Percentiles rank a stretch among this genome's conserved stretches.
Conservation (phyloP, 2,888 invertebrate genomes). For the Bursaphelenchus okinawaensis region DNA sequence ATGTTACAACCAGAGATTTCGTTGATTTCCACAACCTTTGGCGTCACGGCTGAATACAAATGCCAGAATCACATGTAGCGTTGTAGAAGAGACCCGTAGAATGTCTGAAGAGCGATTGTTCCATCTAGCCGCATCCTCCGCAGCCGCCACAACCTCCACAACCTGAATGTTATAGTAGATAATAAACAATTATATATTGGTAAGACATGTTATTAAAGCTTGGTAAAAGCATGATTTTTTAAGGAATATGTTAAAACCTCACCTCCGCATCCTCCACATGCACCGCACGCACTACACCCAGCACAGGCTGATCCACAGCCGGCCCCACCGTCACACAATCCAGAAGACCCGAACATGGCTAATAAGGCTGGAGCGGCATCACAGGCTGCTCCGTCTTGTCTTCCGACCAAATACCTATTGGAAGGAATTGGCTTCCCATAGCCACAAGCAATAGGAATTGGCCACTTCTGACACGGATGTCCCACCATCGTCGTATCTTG, state of each 20-base stretch:
- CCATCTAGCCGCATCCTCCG: constrained; percentile 30
- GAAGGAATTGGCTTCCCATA: constrained; percentile 49
- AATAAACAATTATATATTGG: background rate
- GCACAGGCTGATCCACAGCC: constrained; percentile 19
- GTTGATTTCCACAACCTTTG: no score
- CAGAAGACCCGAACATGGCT: constrained; percentile 34
- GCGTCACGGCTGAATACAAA: no score
- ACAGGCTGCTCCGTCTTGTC: constrained; percentile 24
- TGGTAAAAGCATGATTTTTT: background rate
- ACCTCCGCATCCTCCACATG: constrained; percentile 43
- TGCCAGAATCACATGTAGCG: no score
- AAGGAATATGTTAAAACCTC: background rate
- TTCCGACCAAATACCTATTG: constrained; percentile 26
- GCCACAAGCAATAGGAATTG: constrained; percentile 61
- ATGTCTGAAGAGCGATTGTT: no score
- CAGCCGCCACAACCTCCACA: constrained; percentile 37
- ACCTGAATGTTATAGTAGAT: constrained; percentile 1
- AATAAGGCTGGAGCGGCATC: constrained; percentile 35
- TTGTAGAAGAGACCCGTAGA: background rate
- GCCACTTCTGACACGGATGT: constrained; percentile 57
- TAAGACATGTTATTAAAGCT: background rate
- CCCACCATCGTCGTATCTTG: constrained; percentile 49
- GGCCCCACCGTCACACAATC: constrained; percentile 23
- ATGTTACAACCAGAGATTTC: no score
- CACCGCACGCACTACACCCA: constrained; percentile 50